Percentiles rank a stretch among this genome's conserved stretches.
These are phyloP conservation scores for Busseola fusca DNA, from an alignment of 2,888 invertebrate genomes.

Conservation along the genomic window DNA sequence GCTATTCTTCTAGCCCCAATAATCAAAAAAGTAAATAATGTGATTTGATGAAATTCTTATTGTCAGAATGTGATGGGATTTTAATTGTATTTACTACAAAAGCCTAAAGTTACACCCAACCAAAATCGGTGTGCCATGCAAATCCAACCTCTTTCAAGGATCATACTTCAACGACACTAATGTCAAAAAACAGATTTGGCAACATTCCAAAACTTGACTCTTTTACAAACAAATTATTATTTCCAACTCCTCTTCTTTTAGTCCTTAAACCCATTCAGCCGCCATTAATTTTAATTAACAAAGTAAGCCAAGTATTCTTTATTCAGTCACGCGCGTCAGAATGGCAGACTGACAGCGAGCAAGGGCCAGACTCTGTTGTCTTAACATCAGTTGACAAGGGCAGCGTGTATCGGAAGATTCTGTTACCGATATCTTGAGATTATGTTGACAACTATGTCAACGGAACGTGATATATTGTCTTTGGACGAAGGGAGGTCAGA, in stretches of 20 bases:
- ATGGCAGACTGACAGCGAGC: constrained; percentile 27
- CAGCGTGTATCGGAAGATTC: constrained; percentile 44
- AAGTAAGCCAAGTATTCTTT: constrained; percentile 22
- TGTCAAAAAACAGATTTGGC: constrained; percentile 11
- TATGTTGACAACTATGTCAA: constrained; percentile 27
- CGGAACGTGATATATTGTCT: constrained; percentile 33
- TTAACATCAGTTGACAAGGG: constrained; percentile 47
- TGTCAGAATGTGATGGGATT: not conserved
- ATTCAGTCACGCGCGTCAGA: constrained; percentile 5
- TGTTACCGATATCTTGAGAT: constrained; percentile 32
- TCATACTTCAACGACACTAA: constrained; percentile 2
- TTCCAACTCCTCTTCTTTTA: constrained; percentile 17
- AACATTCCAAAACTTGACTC: constrained; percentile 10
- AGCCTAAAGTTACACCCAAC: not conserved
- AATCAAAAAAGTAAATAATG: not conserved
- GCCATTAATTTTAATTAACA: constrained; percentile 19
- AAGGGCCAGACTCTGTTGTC: constrained; percentile 30
- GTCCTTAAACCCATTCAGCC: not conserved
- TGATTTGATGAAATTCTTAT: too few species aligned
- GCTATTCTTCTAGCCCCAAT: not conserved
- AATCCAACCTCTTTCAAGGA: constrained; percentile 9
- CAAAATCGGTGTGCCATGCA: not conserved
- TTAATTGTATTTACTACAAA: not conserved
- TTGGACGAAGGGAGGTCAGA: not conserved
- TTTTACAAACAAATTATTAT: not conserved